Conservation (phyloP, 1,140 invertebrate genomes). For the Lordiphosa clarofinis region DNA sequence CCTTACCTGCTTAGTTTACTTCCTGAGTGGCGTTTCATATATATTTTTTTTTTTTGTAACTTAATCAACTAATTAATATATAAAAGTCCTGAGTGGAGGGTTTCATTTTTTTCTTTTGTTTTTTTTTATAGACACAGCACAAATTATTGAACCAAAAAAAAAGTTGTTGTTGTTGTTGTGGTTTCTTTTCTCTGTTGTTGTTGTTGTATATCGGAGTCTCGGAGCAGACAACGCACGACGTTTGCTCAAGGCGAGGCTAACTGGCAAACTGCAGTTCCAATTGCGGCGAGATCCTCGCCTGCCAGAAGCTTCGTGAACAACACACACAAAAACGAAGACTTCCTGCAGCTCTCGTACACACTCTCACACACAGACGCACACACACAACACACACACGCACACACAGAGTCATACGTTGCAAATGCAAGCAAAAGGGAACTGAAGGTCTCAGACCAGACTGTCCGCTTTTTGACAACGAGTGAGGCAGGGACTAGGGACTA, state of each 20-base stretch:
- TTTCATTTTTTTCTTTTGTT: not conserved
- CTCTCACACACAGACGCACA: no score
- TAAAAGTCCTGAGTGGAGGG: not conserved
- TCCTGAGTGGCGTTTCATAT: slow-evolving; percentile 15
- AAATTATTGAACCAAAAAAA: no score
- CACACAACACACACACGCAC: slow-evolving; percentile 14
- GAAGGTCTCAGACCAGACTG: slow-evolving; percentile 2
- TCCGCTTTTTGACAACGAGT: no score
- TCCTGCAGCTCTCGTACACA: slow-evolving; percentile 32
- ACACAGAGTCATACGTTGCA: not conserved
- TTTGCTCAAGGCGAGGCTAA: slow-evolving; percentile 68
- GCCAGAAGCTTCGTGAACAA: slow-evolving; percentile 12
- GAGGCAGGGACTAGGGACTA: no score
- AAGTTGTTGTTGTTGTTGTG: not conserved
- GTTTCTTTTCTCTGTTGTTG: slow-evolving; percentile 11
- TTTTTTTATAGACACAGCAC: not conserved
- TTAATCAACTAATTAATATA: slow-evolving; percentile 1
- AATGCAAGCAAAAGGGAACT: not conserved
- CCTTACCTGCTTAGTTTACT: slow-evolving; percentile 20
- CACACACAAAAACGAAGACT: slow-evolving; percentile 20
- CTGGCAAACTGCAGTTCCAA: slow-evolving; percentile 59
- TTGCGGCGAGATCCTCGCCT: slow-evolving; percentile 8
- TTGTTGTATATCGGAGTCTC: slow-evolving; percentile 16
- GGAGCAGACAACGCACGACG: slow-evolving; percentile 46
- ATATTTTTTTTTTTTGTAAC: not conserved